Evolutionary conservation across 2,113 vertebrate species (phyloP), one percentile per base, ranked within the genome.

Genomic region (Cryptotis parvus): DNA sequence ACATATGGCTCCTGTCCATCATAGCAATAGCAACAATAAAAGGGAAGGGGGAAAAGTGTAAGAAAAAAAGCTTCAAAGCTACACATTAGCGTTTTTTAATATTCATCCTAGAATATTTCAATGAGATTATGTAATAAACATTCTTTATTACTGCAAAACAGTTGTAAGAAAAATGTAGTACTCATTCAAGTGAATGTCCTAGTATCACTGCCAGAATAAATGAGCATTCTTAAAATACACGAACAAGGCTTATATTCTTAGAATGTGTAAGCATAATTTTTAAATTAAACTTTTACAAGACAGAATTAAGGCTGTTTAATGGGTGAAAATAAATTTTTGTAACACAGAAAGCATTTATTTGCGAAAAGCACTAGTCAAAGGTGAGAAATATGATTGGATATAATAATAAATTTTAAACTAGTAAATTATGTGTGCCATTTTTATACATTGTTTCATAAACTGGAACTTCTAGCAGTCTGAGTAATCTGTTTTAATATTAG

Each of bases 401-500:
- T 85, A 96, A 95, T 4, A 20, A 94, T 93, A 94, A 94, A 94
- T 96, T 97, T 97, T 97, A 98, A 96, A 91, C 10, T 90, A 52
- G 81, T 97, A 98, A 97, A 97, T 98, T 94, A 97, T 89, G 89
- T 82, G 92, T 84, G 74, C 85, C 9, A 35, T 96, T 98, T 96
- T 97, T 97, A 86, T 93, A 91, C 88, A 77, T 95, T 95, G 94
- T 97, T 97, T 97, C 94, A 96, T 97, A 97, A 97, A 96, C 95
- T 97, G n/a, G 81, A 95, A 97, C 96, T 87, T 79, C 79, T 93
- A 92, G 77, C 92, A 93, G 80, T 96, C 96, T 43, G 95, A 96
- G 97, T 97, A 97, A 97, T 98, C 94, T 98, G 91, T 97, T 89
- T 97, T 98, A 97, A 96, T 96, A 95, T 92, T 95, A 74, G 96